Conservation (phyloP, 2,888 invertebrate genomes). For the Oegoconia quadripuncta region DNA sequence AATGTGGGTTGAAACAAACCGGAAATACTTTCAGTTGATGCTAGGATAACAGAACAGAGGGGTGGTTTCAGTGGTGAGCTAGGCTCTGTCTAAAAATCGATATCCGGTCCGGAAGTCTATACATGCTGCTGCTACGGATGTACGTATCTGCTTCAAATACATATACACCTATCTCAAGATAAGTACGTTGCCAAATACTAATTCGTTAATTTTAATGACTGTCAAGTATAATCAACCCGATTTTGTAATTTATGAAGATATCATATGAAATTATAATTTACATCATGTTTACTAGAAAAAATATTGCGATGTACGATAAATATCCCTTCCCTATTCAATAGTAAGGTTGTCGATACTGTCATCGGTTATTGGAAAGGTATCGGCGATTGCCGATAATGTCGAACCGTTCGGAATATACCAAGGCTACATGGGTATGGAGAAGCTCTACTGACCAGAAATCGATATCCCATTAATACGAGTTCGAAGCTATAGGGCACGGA, state of each 20-base stretch:
- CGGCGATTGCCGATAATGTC: constrained; percentile 78
- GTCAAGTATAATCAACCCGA: no score
- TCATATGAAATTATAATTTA: background rate
- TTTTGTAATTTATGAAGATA: no score
- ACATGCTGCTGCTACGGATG: background rate
- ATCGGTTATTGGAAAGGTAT: constrained; percentile 64
- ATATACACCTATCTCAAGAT: no score
- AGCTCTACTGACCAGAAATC: constrained; percentile 71
- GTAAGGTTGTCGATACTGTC: constrained; percentile 40
- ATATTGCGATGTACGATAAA: background rate
- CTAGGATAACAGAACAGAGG: constrained; percentile 42
- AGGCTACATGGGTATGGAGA: constrained; percentile 59
- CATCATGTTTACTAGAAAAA: background rate
- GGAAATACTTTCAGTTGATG: constrained; percentile 44
- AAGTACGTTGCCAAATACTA: no score
- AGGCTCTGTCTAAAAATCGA: constrained; percentile 41
- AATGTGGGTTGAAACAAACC: constrained; percentile 34
- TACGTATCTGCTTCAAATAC: background rate
- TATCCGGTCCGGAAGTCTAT: constrained; percentile 34
- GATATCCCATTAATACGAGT: constrained; percentile 69
- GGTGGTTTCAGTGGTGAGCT: constrained; percentile 13
- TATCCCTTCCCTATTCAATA: background rate
- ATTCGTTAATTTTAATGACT: no score
- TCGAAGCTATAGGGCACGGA: constrained; percentile 60
- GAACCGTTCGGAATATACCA: constrained; percentile 77